Base-by-base conservation (phyloP, 2,113 vertebrate species). In the Drymodes brunneopygia region DNA sequence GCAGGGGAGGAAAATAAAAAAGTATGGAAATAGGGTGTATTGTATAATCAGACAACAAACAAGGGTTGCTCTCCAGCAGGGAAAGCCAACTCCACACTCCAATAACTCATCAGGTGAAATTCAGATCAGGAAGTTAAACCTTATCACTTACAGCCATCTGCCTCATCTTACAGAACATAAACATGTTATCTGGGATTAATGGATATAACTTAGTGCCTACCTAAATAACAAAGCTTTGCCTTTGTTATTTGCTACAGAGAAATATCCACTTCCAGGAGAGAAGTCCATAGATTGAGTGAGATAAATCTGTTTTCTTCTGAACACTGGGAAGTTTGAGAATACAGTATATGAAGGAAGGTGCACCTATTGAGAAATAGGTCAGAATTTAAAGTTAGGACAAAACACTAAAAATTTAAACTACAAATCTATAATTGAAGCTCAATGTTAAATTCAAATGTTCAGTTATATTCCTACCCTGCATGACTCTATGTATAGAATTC, bases 201-300 rank as follows among this genome's bases (percentile, higher is more conserved):
- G 17, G 66, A 47, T 2, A 14, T 78, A 56, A 85, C 19, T 53
- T 44, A 73, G 66, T 21, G 97, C 97, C 15, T 66, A 99, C 99
- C 99, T 99, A 95, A 98, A 99, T 38, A 99, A 96, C 36, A 99
- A 97, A 73, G 99, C 99, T 80, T 97, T 98, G 90, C 99, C 99
- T 96, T 98, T 99, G 96, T 99, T 99, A 93, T 99, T 99, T 48
- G 98, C 99, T 97, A 99, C 87, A 50, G 98, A 99, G 98, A 99
- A 99, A 97, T 99, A 99, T 23, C 99, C 99, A 75, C 99, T 98
- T 97, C 98, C 97, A 6, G 99, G 99, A n/a, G 99, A 99, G 97
- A 99, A 99, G 96, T 99, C 99, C 94, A 99, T 94, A 71, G 98
- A 98, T 6, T 97, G 97, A 42, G 98, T 57, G 12, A 98, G 97